These are phyloP conservation scores for Crocidura indochinensis DNA, from an alignment of 2,797 vertebrate species.

Conservation along the genomic window DNA sequence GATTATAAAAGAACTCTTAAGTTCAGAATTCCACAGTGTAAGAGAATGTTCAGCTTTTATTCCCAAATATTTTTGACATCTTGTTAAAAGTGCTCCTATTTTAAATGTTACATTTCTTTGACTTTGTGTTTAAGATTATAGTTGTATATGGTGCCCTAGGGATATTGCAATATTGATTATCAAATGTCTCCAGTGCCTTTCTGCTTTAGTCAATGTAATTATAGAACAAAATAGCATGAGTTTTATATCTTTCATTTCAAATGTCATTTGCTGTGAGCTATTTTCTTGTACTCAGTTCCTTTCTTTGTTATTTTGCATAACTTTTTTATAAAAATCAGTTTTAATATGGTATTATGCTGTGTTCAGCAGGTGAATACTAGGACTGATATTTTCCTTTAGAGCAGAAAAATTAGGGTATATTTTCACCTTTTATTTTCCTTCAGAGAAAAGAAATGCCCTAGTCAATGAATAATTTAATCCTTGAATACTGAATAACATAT, in stretches of 20 bases:
- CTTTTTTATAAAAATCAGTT: slow-evolving; percentile 63
- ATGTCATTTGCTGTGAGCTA: slow-evolving; percentile 85
- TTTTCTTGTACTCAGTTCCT: slow-evolving; percentile 70
- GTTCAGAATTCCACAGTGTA: slow-evolving; percentile 65
- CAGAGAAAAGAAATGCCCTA: slow-evolving; percentile 50
- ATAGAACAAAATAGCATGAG: slow-evolving; percentile 80
- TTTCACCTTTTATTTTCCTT: slow-evolving; percentile 53
- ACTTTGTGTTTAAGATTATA: slow-evolving; percentile 84
- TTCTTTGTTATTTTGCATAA: slow-evolving; percentile 78
- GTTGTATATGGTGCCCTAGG: slow-evolving; percentile 74
- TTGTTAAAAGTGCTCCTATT: slow-evolving; percentile 80
- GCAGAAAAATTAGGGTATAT: slow-evolving; percentile 51
- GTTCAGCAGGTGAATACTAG: slow-evolving; percentile 57
- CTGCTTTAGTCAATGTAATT: slow-evolving; percentile 83
- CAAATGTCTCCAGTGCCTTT: slow-evolving; percentile 81
- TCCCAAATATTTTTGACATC: slow-evolving; percentile 56
- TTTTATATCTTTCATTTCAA: slow-evolving; percentile 85
- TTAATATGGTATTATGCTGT: slow-evolving; percentile 54
- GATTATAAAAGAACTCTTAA: slow-evolving; percentile 70
- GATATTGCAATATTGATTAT: slow-evolving; percentile 86
- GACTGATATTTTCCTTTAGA: slow-evolving; percentile 74
- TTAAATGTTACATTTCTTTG: slow-evolving; percentile 84
- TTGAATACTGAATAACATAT: slow-evolving; percentile 80
- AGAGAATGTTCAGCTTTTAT: slow-evolving; percentile 63
- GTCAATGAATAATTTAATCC: slow-evolving; percentile 82